Evolutionary conservation across 2,113 vertebrate species (phyloP).

Genomic region (Tiliqua scincoides): DNA sequence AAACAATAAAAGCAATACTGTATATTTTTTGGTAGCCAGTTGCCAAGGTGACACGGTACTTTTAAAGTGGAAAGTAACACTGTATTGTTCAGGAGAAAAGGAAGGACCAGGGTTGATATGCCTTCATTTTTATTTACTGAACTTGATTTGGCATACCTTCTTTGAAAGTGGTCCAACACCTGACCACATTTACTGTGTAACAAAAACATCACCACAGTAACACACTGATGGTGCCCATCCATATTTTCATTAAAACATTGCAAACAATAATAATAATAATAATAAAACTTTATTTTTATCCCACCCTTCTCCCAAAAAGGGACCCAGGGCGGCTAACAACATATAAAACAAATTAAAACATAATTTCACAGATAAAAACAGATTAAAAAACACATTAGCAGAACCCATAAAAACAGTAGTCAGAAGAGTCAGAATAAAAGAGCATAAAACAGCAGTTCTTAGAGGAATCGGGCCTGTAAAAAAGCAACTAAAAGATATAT

Average conservation of each 20-base stretch:
- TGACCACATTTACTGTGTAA: neutral
- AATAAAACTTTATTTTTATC: too few species aligned
- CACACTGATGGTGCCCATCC: neutral
- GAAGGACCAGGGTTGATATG: neutral
- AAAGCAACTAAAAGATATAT: too few species aligned
- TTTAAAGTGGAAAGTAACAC: slow-evolving; percentile 17
- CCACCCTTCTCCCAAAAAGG: too few species aligned
- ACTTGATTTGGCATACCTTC: slow-evolving; percentile 3
- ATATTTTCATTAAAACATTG: neutral
- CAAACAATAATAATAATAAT: neutral
- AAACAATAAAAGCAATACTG: neutral
- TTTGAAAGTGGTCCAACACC: neutral
- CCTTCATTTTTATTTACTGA: neutral
- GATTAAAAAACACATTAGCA: too few species aligned
- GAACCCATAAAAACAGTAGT: too few species aligned
- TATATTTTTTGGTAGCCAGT: slow-evolving; percentile 28
- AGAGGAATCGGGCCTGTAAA: too few species aligned
- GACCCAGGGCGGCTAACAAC: too few species aligned
- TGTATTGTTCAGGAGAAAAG: neutral
- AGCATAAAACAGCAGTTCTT: too few species aligned
- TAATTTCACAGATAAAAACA: too few species aligned
- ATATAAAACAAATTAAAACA: too few species aligned
- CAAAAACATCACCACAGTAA: neutral
- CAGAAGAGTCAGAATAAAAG: too few species aligned
- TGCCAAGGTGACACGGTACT: slow-evolving; percentile 50